Evolutionary conservation across 2,888 invertebrate species (phyloP), one percentile per base, ranked within the genome.

Genomic region (Tubiluchus corallicola): DNA sequence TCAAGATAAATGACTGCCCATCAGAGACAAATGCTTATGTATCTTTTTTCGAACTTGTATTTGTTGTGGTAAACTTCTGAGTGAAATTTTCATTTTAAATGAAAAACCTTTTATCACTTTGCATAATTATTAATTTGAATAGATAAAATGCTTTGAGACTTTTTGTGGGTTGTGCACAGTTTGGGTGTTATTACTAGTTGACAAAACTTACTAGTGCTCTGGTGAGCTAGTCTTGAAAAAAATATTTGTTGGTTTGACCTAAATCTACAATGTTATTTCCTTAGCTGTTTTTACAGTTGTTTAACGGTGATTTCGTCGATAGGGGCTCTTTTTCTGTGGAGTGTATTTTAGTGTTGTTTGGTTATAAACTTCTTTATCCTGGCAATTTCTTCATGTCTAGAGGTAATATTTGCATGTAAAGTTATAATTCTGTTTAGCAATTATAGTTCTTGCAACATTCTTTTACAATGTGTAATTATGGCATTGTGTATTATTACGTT

Each of bases 251-350:
- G 37, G 13, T 3, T 3, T 21, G n/a, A 18, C 19, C n/a, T 20
- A 15, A 41, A 21, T 17, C 40, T 41, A 29, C 3, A 47, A 13
- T 41, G 21, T 38, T 19, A 15, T 41, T 40, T 43, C 37, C 43
- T 45, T 17, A 40, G 18, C 21, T 41, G 20, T 17, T 38, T 37
- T 57, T 55, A 41, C 56, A 78, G 75, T 69, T 98, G 53, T 98
- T 98, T 67, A 98, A 98, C 65, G 96, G 96, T 48, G 98, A 99
- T 69, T 98, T 99, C 66, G 98, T 99, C 16, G 98, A 99, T 67
- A 72, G 98, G 67, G 98, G 98, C 13, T 94, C 96, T 0, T 99
- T 99, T 66, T 94, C 94, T 21, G 94, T 98, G 20, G 98, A 98
- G 69, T 96, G 96, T 63, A 98, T 99, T 60, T 90, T 99, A 62